These are phyloP conservation scores for Strigamia maritima DNA, from an alignment of 2,888 invertebrate genomes.

Conservation along the genomic window DNA sequence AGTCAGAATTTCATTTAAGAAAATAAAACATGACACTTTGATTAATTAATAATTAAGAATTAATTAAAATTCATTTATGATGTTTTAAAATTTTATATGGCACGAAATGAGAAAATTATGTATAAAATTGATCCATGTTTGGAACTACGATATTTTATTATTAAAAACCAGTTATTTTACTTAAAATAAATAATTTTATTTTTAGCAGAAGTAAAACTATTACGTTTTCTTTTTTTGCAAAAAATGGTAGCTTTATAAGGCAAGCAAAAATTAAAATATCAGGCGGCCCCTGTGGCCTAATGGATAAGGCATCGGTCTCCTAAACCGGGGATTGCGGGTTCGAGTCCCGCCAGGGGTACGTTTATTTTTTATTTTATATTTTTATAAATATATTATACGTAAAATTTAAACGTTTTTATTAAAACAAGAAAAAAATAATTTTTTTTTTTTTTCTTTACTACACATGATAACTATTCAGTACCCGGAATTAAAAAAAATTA, in stretches of 20 bases:
- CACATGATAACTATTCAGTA: background rate
- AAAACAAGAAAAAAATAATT: background rate
- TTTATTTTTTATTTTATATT: background rate
- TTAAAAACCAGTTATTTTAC: background rate
- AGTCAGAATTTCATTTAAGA: no score
- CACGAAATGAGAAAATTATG: no score
- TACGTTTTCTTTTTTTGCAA: background rate
- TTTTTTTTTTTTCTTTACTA: background rate
- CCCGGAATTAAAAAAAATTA: no score
- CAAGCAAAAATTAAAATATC: background rate
- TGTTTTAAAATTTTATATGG: no score
- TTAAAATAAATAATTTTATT: background rate
- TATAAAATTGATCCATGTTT: background rate
- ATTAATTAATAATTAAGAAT: no score
- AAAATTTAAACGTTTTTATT: no score
- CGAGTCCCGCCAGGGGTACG: slow-evolving; percentile 21
- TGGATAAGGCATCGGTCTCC: slow-evolving; percentile 35
- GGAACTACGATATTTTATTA: no score
- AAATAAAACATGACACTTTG: no score
- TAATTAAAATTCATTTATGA: no score
- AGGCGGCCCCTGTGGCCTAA: slow-evolving; percentile 26
- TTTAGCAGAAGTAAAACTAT: background rate
- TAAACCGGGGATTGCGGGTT: slow-evolving; percentile 33
- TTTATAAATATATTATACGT: no score
- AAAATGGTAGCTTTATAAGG: background rate